phyloP scores from a whole-genome alignment of 1,140 invertebrate genomes.

The Artemia franciscana region DNA sequence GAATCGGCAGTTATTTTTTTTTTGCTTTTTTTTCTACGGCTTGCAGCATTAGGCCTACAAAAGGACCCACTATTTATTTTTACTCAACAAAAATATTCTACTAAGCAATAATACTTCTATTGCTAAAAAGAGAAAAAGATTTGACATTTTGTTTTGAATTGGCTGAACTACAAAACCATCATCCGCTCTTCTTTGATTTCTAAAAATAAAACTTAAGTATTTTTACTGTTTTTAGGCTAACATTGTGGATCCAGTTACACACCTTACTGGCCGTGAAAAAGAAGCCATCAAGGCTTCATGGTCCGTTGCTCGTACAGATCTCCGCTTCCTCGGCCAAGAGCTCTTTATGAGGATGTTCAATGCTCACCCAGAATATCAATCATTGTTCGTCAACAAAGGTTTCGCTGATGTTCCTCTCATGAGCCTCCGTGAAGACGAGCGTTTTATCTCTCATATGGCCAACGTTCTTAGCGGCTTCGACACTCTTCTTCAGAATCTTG shows the following conservation, averaged over 20 bases:
- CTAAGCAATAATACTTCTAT: no score
- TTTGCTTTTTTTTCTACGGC: no score
- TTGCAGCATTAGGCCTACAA: no score
- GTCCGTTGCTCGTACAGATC: background rate
- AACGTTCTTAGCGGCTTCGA: slow-evolving; percentile 25
- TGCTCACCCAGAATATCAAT: slow-evolving; percentile 31
- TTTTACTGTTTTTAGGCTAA: background rate
- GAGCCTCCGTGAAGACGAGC: slow-evolving; percentile 28
- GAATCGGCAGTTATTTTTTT: no score
- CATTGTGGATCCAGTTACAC: background rate
- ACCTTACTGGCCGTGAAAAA: background rate
- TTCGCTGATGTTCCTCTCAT: slow-evolving; percentile 30
- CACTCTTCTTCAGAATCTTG: slow-evolving; percentile 2
- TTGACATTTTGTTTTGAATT: no score
- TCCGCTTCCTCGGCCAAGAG: background rate
- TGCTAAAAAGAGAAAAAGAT: no score
- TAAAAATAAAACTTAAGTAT: no score
- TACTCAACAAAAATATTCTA: no score
- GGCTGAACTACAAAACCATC: no score
- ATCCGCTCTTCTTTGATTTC: no score
- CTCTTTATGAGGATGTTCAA: slow-evolving; percentile 30
- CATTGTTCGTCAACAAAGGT: slow-evolving; percentile 14
- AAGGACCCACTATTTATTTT: no score
- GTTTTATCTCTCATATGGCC: slow-evolving; percentile 39
- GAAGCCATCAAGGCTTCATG: background rate